Evolutionary conservation across 2,797 vertebrate species (phyloP), one percentile per base, ranked within the genome.

Genomic region (Limnodromus scolopaceus): DNA sequence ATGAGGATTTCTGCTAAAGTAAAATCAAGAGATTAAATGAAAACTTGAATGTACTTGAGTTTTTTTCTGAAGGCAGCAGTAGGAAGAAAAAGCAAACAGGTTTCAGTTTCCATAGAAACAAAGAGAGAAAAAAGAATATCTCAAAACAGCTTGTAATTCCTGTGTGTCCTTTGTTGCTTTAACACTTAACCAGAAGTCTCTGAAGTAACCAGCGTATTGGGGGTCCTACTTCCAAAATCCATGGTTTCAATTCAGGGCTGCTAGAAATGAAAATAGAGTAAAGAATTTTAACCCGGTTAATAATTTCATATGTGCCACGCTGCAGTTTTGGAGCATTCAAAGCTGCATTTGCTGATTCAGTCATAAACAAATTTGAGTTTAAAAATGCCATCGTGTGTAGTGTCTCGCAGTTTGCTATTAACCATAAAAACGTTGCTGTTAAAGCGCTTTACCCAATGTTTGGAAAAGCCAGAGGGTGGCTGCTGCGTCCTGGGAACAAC

Each of bases 401-500:
- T 8, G 34, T 60, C 53, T 10, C 28, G 16, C 4, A 23, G 32
- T 57, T 68, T 82, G 15, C 41, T 53, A 0, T 76, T 23, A 65
- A 13, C 41, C 30, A 6, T 61, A 7, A 15, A 79, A 76, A 24
- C 0, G 0, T 36, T 63, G 5, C 28, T 27, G 5, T 89, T 81
- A 10, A 27, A 28, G 32, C 39, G 51, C 24, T 92, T 64, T 39
- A 38, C 28, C 3, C 7, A 3, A 4, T 2, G 8, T 0, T 0
- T 46, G 32, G 57, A 48, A 39, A 63, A 66, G 27, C 39, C 1
- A 2, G 71, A 61, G 36, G 18, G 12, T 1, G 2, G n/a, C 78
- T 25, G 16, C 71, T 77, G 9, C 0, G 0, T 41, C 41, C 36
- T 48, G 43, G 27, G 11, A 48, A 3, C 23, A 10, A 1, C 0